Evolutionary conservation across 2,113 vertebrate species (phyloP), one percentile per base, ranked within the genome.

Genomic region (Verasper variegatus): DNA sequence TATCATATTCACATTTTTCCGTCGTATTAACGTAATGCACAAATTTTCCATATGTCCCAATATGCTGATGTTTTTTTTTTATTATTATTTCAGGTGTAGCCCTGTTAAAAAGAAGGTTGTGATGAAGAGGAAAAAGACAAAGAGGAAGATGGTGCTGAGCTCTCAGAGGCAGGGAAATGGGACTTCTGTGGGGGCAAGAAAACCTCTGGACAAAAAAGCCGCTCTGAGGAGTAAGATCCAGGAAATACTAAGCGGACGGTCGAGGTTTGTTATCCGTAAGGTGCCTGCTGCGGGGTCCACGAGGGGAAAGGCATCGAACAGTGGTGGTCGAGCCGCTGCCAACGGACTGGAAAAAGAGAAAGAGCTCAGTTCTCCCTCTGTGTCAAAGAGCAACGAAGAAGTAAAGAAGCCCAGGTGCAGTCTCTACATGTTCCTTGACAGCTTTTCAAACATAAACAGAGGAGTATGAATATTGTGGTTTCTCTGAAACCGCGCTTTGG

Each of bases 251-350:
- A 94, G 10, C 0, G 95, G 95, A 27, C 89, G 80, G 17, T 94
- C 86, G 0, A 88, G 94, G 51, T 95, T 94, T 71, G 89, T 95
- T 13, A 95, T 95, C 49, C 91, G 92, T 47, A 94, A 93, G 76
- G 70, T 1, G 8, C 55, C 87, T 4, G 10, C 61, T 1, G 62
- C 0, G 0, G 76, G 74, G 9, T 66, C 85, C 13, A 54, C 60
- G 1, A 71, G 17, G 14, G 37, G 23, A 17, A 83, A 68, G 67
- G 35, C 42, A 23, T 64, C 12, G 0, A 60, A 18, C 31, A 56
- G 18, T 1, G 77, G 15, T 6, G 71, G 60, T 15, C 74, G 47
- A 52, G 18, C 17, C 3, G 42, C 71, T 11, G 76, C 70, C 10
- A 62, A 74, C 6, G 26, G 57, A 45, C 65, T 59, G 45, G 71